These are phyloP conservation scores for Papilio elwesi DNA, from an alignment of 2,888 invertebrate genomes.

Conservation along the genomic window DNA sequence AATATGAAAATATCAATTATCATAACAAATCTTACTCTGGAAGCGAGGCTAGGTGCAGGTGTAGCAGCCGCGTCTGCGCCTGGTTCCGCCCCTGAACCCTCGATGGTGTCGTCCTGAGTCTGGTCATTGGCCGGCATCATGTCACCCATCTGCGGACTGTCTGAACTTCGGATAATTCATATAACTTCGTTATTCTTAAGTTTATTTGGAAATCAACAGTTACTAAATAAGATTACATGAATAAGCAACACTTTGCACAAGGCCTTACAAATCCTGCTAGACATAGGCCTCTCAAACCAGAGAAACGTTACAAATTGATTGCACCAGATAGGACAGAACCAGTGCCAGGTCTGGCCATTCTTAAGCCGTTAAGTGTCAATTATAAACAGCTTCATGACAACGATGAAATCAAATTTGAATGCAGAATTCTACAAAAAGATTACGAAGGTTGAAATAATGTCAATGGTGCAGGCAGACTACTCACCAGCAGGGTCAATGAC, in stretches of 20 bases:
- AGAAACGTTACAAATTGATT: no score
- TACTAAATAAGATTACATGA: background rate
- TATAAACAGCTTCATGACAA: no score
- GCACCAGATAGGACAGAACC: no score
- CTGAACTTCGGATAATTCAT: conserved; percentile 35
- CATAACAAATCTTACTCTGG: conserved; percentile 59
- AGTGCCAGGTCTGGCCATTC: no score
- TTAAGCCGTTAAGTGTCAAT: no score
- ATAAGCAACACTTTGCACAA: background rate
- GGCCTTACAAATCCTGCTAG: no score
- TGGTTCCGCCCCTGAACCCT: conserved; percentile 84
- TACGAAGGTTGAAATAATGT: no score
- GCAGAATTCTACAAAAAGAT: no score
- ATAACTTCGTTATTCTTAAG: background rate
- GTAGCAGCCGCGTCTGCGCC: conserved; percentile 50
- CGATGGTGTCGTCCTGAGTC: conserved; percentile 65
- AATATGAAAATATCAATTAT: background rate
- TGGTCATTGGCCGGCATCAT: conserved; percentile 61
- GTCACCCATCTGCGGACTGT: conserved; percentile 47
- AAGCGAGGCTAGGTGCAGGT: conserved; percentile 51
- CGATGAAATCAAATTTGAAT: no score
- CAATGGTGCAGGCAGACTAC: conserved; percentile 40
- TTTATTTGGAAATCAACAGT: background rate
- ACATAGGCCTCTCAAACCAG: no score
- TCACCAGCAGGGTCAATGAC: conserved; percentile 58